Evolutionary conservation across 2,888 invertebrate genomes (phyloP).

Genomic region (Halictus ligatus): DNA sequence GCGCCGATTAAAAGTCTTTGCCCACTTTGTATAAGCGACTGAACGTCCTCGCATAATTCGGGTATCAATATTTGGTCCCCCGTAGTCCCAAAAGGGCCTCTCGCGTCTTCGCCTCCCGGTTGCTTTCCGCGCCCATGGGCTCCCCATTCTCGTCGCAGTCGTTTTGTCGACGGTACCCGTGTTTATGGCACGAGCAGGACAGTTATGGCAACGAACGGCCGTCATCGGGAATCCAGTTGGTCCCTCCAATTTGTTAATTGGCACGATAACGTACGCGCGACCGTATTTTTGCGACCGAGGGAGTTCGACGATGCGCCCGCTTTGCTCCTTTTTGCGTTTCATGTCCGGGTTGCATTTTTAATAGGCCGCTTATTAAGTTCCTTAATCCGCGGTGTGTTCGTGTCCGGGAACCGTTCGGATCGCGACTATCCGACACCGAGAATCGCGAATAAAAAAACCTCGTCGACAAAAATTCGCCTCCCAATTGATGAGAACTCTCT

Average conservation of each 20-base stretch:
- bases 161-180: conserved; percentile 58
- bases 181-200: conserved; percentile 79
- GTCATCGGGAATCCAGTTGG: conserved; percentile 68
- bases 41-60: conserved; percentile 11
- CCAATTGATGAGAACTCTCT: background rate
- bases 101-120: background rate
- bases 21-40: background rate
- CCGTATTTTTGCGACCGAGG: conserved; percentile 54
- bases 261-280: conserved; percentile 69
- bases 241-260: conserved; percentile 80
- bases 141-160: conserved; percentile 29
- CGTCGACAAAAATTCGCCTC: background rate
- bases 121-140: background rate
- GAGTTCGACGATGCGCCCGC: conserved; percentile 17
- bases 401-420: conserved; percentile 3
- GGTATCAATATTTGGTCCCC: background rate
- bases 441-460: background rate
- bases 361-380: conserved; percentile 48
- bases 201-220: conserved; percentile 81
- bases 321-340: conserved; percentile 30
- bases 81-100: background rate
- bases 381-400: conserved; percentile 43
- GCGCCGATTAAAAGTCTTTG: background rate
- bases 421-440: background rate
- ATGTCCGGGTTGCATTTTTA: conserved; percentile 53